phyloP scores from a whole-genome alignment of 1,140 invertebrate genomes.

The Colletes gigas region DNA sequence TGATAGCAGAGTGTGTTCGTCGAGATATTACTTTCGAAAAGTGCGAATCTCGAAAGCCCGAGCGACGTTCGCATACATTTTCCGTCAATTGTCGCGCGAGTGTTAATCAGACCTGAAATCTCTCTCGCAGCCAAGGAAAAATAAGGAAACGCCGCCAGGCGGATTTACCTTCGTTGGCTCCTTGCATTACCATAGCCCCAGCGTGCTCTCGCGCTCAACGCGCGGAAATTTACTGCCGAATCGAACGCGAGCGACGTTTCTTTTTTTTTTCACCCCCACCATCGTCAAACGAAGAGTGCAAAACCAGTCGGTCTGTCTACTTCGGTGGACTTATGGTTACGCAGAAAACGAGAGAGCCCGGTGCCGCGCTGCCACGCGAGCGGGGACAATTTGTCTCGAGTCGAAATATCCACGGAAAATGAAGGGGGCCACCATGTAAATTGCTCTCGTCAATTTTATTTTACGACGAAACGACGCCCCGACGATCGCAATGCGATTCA shows the following conservation, averaged over 20 bases:
- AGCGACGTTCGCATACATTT: too few relatives aligned
- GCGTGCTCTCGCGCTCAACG: conserved; percentile 9
- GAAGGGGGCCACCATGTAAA: conserved; percentile 35
- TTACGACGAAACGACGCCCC: neutral
- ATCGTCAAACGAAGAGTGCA: neutral
- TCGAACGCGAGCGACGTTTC: neutral
- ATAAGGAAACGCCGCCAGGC: neutral
- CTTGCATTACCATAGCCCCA: conserved; percentile 24
- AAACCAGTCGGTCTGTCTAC: neutral
- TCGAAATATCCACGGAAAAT: conserved; percentile 34
- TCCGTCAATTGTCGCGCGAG: too few relatives aligned
- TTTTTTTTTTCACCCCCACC: neutral
- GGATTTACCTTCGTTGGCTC: conserved; percentile 9
- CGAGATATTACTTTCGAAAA: conserved; percentile 21
- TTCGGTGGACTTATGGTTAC: conserved; percentile 9
- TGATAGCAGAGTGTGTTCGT: too few relatives aligned
- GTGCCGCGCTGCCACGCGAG: neutral
- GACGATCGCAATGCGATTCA: neutral
- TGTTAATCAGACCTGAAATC: conserved; percentile 25
- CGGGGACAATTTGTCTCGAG: conserved; percentile 17
- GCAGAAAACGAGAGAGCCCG: neutral
- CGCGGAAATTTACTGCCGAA: conserved; percentile 16
- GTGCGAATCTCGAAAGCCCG: neutral
- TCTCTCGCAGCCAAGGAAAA: conserved; percentile 10
- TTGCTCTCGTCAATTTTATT: conserved; percentile 36